Evolutionary conservation across 2,888 invertebrate genomes (phyloP), one percentile per base, ranked within the genome.

Genomic region (Xestia sexstrigata): DNA sequence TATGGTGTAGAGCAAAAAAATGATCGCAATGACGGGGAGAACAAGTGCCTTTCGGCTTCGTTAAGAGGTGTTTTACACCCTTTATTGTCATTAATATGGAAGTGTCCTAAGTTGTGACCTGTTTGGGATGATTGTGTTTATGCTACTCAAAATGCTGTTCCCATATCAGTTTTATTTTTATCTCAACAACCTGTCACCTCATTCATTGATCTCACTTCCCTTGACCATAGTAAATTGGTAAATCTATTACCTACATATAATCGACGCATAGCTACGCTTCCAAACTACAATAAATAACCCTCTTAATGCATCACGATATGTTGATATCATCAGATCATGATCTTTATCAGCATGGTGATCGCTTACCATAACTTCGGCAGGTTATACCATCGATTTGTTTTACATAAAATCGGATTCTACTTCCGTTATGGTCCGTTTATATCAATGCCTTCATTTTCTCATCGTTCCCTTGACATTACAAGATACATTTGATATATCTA

Each of bases 381-480:
- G 58, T 73, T 78, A 62, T 63, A 83, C 55, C 73, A 85, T 77
- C 88, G 86, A 85, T 87, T 87, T 83, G 81, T 87, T 87, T 85
- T 83, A 86, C 88, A 89, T 89, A 85, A 81, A 87, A 83, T 87
- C 62, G 71, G 73, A 81, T 85, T 80, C 73, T 76, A 81, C 82
- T 78, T 88, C 89, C 84, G 76, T 75, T 75, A 76, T 79, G 78
- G 79, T 77, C 52, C 55, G 52, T 84, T 72, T 81, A 75, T 79
- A 74, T 74, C 79, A 69, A 86, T 81, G 70, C 74, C 74, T 80
- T 88, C 62, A 82, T 88, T 85, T 88, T 89, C 84, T 83, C 77
- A 84, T 83, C 77, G 74, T 78, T 74, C 78, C 62, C 75, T 87
- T 78, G 86, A 83, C 82, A 75, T 72, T 87, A 70, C 70, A 30